phyloP scores from a whole-genome alignment of 2,888 invertebrate species.

The Pyrochroa serraticornis region DNA sequence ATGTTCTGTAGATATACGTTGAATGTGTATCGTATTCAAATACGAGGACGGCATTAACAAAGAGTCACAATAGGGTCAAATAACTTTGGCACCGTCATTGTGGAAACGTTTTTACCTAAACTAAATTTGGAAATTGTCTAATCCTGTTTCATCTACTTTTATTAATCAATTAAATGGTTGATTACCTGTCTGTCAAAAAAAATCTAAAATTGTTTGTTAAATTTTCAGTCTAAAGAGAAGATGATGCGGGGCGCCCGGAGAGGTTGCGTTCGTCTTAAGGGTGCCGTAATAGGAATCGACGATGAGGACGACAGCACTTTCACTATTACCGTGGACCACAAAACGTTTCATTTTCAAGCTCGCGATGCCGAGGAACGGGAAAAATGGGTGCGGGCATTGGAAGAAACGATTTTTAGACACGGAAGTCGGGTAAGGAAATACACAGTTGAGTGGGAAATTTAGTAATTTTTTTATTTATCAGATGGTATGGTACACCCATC shows the following conservation, averaged over 20 bases:
- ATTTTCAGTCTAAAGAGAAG: slow-evolving; percentile 93
- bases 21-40: no score
- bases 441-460: neutral
- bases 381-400: slow-evolving; percentile 93
- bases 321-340: slow-evolving; percentile 98
- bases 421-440: slow-evolving; percentile 63
- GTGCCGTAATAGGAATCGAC: slow-evolving; percentile 98
- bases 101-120: neutral
- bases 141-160: no score
- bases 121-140: no score
- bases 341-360: slow-evolving; percentile 99
- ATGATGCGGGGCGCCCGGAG: slow-evolving; percentile 97
- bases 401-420: slow-evolving; percentile 91
- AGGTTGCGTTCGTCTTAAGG: slow-evolving; percentile 96
- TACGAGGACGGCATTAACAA: no score
- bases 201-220: slow-evolving; percentile 2
- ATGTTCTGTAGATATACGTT: no score
- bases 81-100: no score
- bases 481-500: slow-evolving; percentile 65
- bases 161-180: no score
- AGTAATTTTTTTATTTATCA: slow-evolving; percentile 48
- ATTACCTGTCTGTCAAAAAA: no score
- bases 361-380: slow-evolving; percentile 93
- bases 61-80: no score
- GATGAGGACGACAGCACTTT: slow-evolving; percentile 99